Evolutionary conservation across 1,140 invertebrate species (phyloP).

Genomic region (Geopemphigus sp.): DNA sequence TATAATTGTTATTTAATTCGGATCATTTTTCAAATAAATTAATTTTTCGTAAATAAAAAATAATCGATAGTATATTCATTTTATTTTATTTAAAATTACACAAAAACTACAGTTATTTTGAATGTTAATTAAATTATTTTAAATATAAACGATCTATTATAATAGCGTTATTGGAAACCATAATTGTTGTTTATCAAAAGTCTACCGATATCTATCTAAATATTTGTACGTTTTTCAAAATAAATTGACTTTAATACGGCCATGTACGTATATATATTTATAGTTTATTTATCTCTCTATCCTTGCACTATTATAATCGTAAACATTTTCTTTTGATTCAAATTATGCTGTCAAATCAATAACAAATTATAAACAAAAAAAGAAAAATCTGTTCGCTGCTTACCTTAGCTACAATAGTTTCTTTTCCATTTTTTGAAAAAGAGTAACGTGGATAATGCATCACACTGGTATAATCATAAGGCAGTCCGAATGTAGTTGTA

Average conservation of each 20-base stretch:
- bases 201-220: no score
- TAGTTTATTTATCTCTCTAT: neutral
- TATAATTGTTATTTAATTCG: no score
- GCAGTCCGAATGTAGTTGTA: constrained; percentile 52
- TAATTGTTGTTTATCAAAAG: neutral
- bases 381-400: neutral
- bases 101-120: neutral
- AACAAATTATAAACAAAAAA: neutral
- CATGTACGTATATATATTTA: neutral
- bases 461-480: constrained; percentile 75
- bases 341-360: neutral
- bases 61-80: neutral
- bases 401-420: constrained; percentile 69
- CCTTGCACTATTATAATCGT: no score
- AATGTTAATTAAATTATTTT: neutral
- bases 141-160: no score
- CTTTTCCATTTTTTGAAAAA: constrained; percentile 70
- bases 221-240: no score
- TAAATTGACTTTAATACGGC: no score
- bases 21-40: neutral
- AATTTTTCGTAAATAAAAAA: neutral
- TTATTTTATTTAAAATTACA: neutral
- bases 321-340: neutral
- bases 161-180: neutral
- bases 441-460: constrained; percentile 80